Base-by-base conservation (phyloP, 1,140 invertebrate species). In the Aradophagus sp. region DNA sequence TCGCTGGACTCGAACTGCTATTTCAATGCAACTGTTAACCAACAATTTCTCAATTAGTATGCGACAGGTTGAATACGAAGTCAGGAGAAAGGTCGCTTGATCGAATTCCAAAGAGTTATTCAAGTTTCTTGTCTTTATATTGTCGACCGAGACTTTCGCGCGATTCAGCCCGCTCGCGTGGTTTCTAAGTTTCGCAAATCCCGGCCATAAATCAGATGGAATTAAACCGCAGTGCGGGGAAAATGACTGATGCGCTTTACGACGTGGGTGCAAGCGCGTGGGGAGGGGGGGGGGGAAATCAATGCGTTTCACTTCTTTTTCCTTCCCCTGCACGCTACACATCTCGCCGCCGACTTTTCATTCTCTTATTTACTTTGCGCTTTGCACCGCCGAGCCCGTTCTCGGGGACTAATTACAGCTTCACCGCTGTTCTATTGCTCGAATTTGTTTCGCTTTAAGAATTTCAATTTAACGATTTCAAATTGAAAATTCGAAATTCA, bases 151-250 rank as follows among this genome's bases (percentile, higher is more conserved):
- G 32, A 63, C 32, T 47, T 68, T 68, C 53, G 63, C 56, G 65
- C 63, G 58, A 53, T 58, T 68, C 69, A 73, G 62, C 17, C 31
- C 26, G 38, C 39, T 32, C 45, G 12, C 55, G 63, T 31, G 42
- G 63, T 41, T 59, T 55, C 63, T 52, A 65, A 73, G 65, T 65
- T 68, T 65, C 45, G 36, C 59, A 32, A 73, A 73, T 73, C 52
- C 47, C 55, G 61, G 65, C 65, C 53, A 68, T 73, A 73, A 68
- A 73, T 73, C 71, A 73, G 42, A 50, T 19, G 48, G 71, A 73
- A 73, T 68, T 73, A 69, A 68, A 73, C 63, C 71, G 59, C 63
- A 68, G 13, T 59, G 63, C 71, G 42, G 59, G 47, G 52, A 65
- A 73, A 68, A 68, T 73, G 71, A 65, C 53, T 68, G 65, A 68